Conservation (phyloP, 2,113 vertebrate species). For the Monarcha castaneiventris region DNA sequence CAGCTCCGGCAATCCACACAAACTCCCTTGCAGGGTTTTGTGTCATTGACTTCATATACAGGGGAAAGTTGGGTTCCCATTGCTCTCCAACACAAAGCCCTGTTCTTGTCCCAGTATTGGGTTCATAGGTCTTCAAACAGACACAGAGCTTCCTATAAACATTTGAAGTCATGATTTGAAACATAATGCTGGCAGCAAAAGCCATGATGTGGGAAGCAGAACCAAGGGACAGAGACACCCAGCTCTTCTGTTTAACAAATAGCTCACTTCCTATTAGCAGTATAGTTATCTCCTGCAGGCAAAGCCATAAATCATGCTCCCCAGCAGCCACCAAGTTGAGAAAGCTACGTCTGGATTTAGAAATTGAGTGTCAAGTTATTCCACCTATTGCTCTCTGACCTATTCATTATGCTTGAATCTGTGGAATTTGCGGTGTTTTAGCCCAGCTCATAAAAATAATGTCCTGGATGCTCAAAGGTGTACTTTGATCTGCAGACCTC, state of each 20-base stretch:
- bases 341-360: slow-evolving; percentile 1
- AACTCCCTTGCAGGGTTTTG: not conserved
- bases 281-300: not conserved
- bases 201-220: not conserved
- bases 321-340: not conserved
- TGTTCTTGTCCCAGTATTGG: not conserved
- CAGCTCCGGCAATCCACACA: not conserved
- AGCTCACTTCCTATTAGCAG: not conserved
- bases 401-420: not conserved
- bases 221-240: not conserved
- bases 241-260: not conserved
- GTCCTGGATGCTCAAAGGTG: slow-evolving; percentile 35
- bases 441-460: slow-evolving; percentile 1
- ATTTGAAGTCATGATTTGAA: slow-evolving; percentile 12
- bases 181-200: not conserved
- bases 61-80: not conserved
- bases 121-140: not conserved
- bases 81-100: not conserved
- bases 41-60: not conserved
- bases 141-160: not conserved
- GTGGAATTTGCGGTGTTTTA: not conserved
- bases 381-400: not conserved
- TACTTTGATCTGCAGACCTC: slow-evolving; percentile 29
- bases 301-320: not conserved
- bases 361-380: not conserved